Evolutionary conservation across 2,888 invertebrate species (phyloP), one percentile per base, ranked within the genome.

Genomic region (Phyto melanocephala): DNA sequence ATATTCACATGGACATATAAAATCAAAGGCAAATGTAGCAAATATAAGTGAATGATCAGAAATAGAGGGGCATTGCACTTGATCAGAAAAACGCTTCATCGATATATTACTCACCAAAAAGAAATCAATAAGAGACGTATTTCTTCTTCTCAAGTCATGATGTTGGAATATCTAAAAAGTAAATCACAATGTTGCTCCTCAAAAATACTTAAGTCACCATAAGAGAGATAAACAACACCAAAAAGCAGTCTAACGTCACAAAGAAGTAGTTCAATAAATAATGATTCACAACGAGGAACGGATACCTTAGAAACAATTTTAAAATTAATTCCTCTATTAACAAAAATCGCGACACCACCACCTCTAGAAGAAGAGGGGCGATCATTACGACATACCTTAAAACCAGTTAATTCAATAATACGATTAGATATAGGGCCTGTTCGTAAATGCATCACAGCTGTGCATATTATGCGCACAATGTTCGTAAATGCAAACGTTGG

Each of bases 331-430:
- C 13, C 13, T 11, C 13, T 40, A 40, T 11, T 13, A 40, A 40
- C 37, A 40, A 13, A 40, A 40, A 40, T 40, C 13, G 37, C 45
- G 5, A 20, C 71, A 33, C 72, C 72, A 62, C 56, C 67, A 45
- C 56, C 63, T 22, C 70, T 56, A 40, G 13, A 40, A 5, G 11
- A 15, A 56, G 22, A 22, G 13, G 8, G 5, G 24, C 56, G 33
- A 42, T 72, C 52, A 62, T 72, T 60, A 37, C 72, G 60, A 24
- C 37, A 24, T 24, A 72, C 17, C 20, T 13, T 52, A 28, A 52
- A 62, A 2, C 62, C 72, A 40, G 52, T 52, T 15, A 72, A 42
- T 1, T 1, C 4, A 2, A 72, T 33, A 0, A 52, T 28, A 10
- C n/a, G 28, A 2, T 28, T 24, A 5, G 50, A 60, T 6, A 24